Conservation (phyloP, 2,888 invertebrate species). For the Hirtodrosophila histrioides region DNA sequence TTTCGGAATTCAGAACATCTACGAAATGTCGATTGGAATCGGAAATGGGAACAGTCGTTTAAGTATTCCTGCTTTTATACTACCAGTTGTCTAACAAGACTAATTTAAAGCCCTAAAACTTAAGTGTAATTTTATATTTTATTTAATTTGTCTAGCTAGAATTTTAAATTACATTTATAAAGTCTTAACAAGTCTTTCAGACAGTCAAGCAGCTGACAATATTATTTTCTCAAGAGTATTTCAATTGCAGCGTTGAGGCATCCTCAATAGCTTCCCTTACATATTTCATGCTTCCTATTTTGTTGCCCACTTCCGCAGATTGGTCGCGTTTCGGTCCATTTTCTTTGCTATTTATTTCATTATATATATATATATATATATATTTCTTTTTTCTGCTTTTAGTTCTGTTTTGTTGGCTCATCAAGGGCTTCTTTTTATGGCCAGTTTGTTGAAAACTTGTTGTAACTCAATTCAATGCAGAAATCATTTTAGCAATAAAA, state of each 20-base stretch:
- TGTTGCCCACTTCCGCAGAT: not conserved
- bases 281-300: not conserved
- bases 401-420: slow-evolving; percentile 19
- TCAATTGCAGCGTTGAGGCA: not conserved
- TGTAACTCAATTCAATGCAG: slow-evolving; percentile 54
- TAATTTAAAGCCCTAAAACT: too few relatives aligned
- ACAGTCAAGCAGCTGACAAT: too few relatives aligned
- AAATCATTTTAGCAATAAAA: slow-evolving; percentile 41
- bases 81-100: too few relatives aligned
- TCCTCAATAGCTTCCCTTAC: too few relatives aligned
- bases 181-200: too few relatives aligned
- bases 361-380: not conserved
- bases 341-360: slow-evolving; percentile 6
- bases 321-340: not conserved
- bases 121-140: too few relatives aligned
- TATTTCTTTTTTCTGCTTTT: not conserved
- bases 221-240: not conserved
- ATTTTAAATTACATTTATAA: too few relatives aligned
- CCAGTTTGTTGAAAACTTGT: not conserved
- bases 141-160: too few relatives aligned
- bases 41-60: too few relatives aligned
- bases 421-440: slow-evolving; percentile 37
- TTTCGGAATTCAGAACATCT: too few relatives aligned
- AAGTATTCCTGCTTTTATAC: too few relatives aligned
- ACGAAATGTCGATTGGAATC: too few relatives aligned